Percentiles rank a stretch among this genome's conserved stretches.
phyloP scores from a whole-genome alignment of 2,888 invertebrate species.

The Nymphalis urticae region DNA sequence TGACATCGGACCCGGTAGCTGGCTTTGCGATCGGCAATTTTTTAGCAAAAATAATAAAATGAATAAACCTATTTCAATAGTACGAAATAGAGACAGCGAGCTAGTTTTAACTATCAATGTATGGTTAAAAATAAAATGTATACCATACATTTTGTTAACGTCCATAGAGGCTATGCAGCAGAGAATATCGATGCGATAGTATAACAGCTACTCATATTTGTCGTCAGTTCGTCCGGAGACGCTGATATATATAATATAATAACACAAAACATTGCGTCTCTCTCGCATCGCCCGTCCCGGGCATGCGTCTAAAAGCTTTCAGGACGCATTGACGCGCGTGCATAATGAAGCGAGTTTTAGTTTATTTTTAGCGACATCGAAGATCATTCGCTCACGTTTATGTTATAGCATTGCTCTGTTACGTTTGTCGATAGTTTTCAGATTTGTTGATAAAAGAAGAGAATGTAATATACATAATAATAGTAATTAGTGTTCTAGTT shows the following conservation, averaged over 20 bases:
- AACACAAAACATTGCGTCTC: background rate
- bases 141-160: too few species aligned
- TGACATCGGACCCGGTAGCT: too few species aligned
- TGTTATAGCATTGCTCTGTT: conserved; percentile 4
- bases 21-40: too few species aligned
- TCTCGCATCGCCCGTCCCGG: conserved; percentile 18
- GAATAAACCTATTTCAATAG: too few species aligned
- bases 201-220: too few species aligned
- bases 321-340: conserved; percentile 41
- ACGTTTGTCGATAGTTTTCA: background rate
- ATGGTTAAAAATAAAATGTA: too few species aligned
- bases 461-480: background rate
- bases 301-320: conserved; percentile 48
- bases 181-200: too few species aligned
- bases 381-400: conserved; percentile 19
- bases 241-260: background rate
- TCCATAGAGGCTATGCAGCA: too few species aligned
- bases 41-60: too few species aligned
- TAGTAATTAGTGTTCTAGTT: background rate
- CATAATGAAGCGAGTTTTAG: conserved; percentile 38
- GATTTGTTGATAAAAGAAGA: background rate
- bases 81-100: too few species aligned
- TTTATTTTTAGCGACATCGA: conserved; percentile 41
- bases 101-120: too few species aligned
- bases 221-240: background rate